These are phyloP conservation scores for Mormyrus hasselquistii DNA, from an alignment of 2,797 vertebrate genomes.

Conservation along the genomic window DNA sequence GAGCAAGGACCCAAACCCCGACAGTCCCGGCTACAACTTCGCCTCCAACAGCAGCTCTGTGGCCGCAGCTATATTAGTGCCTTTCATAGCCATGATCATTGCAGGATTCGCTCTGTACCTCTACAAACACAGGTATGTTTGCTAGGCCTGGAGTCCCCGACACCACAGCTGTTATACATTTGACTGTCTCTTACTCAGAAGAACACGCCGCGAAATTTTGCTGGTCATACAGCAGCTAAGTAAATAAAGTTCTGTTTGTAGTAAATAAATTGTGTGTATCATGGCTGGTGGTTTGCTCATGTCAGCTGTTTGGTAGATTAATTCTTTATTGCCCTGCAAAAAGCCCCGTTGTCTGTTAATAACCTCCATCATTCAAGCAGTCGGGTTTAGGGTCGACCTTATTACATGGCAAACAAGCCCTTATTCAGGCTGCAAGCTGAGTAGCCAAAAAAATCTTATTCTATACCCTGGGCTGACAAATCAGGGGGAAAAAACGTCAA, in stretches of 20 bases:
- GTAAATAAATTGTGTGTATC: neutral
- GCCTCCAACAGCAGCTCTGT: constrained; percentile 98
- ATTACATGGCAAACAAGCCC: neutral
- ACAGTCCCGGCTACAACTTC: constrained; percentile 82
- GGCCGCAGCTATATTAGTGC: constrained; percentile 96
- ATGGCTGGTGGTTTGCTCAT: neutral
- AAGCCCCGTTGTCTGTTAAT: neutral
- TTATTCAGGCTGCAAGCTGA: neutral
- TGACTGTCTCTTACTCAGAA: neutral
- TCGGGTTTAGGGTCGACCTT: neutral
- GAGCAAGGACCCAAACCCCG: constrained; percentile 66
- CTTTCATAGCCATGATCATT: constrained; percentile 99
- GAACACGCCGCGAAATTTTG: neutral
- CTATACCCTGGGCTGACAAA: neutral
- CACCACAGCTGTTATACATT: neutral
- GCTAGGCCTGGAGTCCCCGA: neutral
- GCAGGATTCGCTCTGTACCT: constrained; percentile 98
- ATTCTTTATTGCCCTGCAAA: neutral
- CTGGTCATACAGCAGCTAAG: neutral
- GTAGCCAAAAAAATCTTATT: neutral
- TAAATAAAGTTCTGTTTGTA: neutral
- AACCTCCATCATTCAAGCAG: neutral
- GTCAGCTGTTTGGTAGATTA: neutral
- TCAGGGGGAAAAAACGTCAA: neutral
- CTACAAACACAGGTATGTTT: constrained; percentile 92